Evolutionary conservation across 2,797 vertebrate species (phyloP).

Genomic region (Parauchenoglanis ngamensis): DNA sequence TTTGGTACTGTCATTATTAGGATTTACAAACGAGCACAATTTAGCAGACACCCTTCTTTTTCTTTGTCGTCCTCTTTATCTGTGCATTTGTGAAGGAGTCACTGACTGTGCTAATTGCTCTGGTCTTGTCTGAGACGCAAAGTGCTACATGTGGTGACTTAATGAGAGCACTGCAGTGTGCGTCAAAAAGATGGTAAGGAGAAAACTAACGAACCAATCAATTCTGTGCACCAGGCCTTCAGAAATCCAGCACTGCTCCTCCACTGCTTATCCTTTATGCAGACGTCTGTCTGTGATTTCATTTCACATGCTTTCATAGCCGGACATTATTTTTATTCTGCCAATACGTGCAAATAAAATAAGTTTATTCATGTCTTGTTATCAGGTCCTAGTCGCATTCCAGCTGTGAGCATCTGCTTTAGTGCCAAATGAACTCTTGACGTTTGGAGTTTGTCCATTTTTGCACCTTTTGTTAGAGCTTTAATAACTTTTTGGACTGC

Average conservation of each 20-base stretch:
- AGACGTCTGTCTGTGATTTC: slow-evolving; percentile 3
- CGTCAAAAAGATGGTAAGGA: slow-evolving; percentile 51
- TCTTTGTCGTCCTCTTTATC: slow-evolving; percentile 47
- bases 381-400: slow-evolving; percentile 4
- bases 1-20: slow-evolving; percentile 8
- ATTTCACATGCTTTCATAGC: not conserved
- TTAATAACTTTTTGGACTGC: not conserved
- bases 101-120: slow-evolving; percentile 61
- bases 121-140: slow-evolving; percentile 45
- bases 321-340: not conserved
- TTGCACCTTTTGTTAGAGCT: not conserved
- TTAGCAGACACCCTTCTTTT: slow-evolving; percentile 31
- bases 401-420: slow-evolving; percentile 20
- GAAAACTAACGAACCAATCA: slow-evolving; percentile 38
- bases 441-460: not conserved
- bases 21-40: slow-evolving; percentile 43
- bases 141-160: slow-evolving; percentile 52
- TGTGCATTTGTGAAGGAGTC: slow-evolving; percentile 34
- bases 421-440: slow-evolving; percentile 3
- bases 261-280: not conserved
- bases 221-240: slow-evolving; percentile 17
- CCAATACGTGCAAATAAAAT: slow-evolving; percentile 2
- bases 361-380: slow-evolving; percentile 17
- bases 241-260: not conserved
- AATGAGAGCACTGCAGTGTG: slow-evolving; percentile 59